These are phyloP conservation scores for Drosophila flavopinicola DNA, from an alignment of 2,888 invertebrate species.

Conservation along the genomic window DNA sequence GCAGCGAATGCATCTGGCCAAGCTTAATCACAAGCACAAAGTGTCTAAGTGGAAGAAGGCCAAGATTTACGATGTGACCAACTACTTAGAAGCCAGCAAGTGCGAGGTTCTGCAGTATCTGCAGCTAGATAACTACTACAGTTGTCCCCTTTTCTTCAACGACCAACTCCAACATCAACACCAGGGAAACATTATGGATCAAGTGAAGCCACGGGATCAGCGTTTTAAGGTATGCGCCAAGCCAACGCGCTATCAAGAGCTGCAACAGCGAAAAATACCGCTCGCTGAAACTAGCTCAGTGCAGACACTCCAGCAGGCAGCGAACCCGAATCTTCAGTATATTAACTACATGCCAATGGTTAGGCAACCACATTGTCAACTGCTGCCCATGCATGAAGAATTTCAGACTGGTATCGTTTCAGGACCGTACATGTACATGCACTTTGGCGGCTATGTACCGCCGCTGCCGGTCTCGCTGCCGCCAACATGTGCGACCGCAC, in stretches of 20 bases:
- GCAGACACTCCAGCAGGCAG: not conserved
- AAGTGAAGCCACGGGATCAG: constrained; percentile 15
- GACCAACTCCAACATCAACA: constrained; percentile 9
- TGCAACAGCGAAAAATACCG: not conserved
- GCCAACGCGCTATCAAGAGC: not conserved
- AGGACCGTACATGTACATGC: constrained; percentile 61
- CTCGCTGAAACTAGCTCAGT: constrained; percentile 2
- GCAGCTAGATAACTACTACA: constrained; percentile 28
- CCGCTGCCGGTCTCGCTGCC: constrained; percentile 6
- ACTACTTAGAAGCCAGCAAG: constrained; percentile 49
- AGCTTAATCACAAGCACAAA: constrained; percentile 39
- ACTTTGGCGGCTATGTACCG: constrained; percentile 38
- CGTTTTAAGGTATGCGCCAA: constrained; percentile 10
- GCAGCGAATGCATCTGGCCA: constrained; percentile 56
- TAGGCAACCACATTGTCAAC: constrained; percentile 18
- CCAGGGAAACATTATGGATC: not conserved
- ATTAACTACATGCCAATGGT: constrained; percentile 48
- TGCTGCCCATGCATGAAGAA: constrained; percentile 37
- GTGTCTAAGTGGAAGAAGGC: constrained; percentile 47
- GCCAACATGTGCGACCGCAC: not conserved
- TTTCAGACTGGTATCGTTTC: constrained; percentile 17
- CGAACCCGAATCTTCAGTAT: constrained; percentile 11
- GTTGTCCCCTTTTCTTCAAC: constrained; percentile 8
- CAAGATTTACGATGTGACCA: constrained; percentile 44
- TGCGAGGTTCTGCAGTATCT: constrained; percentile 36